Conservation (phyloP, 1,140 invertebrate species). For the Notospermus geniculatus region DNA sequence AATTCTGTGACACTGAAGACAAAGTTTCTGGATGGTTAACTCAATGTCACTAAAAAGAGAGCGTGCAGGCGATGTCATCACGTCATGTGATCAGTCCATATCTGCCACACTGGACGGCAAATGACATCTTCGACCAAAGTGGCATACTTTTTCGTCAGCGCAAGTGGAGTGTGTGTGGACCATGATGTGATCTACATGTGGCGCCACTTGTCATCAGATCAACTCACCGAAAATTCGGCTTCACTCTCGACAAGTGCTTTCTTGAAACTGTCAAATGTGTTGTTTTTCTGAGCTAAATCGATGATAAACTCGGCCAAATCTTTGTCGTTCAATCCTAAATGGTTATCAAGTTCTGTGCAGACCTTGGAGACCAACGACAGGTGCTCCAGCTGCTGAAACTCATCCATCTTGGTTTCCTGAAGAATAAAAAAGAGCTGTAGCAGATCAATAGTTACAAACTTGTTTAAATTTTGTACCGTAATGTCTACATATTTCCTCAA, state of each 20-base stretch:
- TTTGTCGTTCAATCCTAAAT: constrained; percentile 96
- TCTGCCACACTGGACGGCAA: too few relatives aligned
- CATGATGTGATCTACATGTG: constrained; percentile 2
- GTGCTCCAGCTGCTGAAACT: constrained; percentile 78
- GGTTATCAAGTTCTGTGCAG: constrained; percentile 97
- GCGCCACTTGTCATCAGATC: not conserved
- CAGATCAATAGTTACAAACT: too few relatives aligned
- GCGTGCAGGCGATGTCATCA: too few relatives aligned
- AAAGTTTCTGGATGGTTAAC: too few relatives aligned
- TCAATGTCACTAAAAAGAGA: too few relatives aligned
- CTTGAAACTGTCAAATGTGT: constrained; percentile 83
- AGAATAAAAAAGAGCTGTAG: too few relatives aligned
- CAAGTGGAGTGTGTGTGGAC: not conserved
- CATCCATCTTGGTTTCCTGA: constrained; percentile 31
- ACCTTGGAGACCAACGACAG: constrained; percentile 96
- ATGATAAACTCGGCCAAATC: constrained; percentile 99
- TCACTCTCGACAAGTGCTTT: constrained; percentile 85
- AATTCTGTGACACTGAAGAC: too few relatives aligned
- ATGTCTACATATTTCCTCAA: too few relatives aligned
- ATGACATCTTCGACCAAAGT: too few relatives aligned
- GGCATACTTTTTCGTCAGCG: not conserved
- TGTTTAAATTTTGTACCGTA: too few relatives aligned
- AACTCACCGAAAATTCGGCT: constrained; percentile 66
- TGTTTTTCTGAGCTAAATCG: constrained; percentile 83
- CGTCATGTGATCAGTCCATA: too few relatives aligned